Percentiles rank a stretch among this genome's conserved stretches.
phyloP scores from a whole-genome alignment of 2,113 vertebrate species.

The Hipposideros armiger region DNA sequence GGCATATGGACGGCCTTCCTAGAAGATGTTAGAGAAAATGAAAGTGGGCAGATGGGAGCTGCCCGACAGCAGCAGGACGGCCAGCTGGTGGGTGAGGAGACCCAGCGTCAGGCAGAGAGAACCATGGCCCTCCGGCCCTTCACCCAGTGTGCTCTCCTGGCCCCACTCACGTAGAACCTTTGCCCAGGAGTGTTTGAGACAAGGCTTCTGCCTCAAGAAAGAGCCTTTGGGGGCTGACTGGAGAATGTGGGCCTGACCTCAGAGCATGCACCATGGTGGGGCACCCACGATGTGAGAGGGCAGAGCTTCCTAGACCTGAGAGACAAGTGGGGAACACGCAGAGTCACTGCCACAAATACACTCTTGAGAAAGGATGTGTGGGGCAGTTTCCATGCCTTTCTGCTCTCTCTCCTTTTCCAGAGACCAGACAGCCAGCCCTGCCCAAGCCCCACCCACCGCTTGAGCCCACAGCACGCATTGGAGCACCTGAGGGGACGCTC shows the following conservation, averaged over 20 bases:
- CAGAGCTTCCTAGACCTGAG: background rate
- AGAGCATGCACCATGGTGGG: rapidly evolving
- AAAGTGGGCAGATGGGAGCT: rapidly evolving
- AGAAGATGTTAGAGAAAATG: background rate
- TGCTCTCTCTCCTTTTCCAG: background rate
- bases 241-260: background rate
- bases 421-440: background rate
- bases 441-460: background rate
- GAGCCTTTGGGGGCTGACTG: background rate
- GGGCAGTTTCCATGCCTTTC: background rate
- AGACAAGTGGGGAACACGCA: rapidly evolving
- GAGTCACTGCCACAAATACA: background rate
- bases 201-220: background rate
- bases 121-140: background rate
- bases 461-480: rapidly evolving
- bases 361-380: background rate
- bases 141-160: rapidly evolving
- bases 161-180: rapidly evolving
- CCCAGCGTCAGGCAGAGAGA: background rate
- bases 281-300: rapidly evolving
- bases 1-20: background rate
- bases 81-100: rapidly evolving
- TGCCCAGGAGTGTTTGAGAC: background rate
- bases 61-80: rapidly evolving
- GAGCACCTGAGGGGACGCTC: background rate